A percentile compares a stretch with the other conserved stretches of the same genome.
Evolutionary conservation across 2,888 invertebrate genomes (phyloP).

Genomic region (Rotaria macrura): DNA sequence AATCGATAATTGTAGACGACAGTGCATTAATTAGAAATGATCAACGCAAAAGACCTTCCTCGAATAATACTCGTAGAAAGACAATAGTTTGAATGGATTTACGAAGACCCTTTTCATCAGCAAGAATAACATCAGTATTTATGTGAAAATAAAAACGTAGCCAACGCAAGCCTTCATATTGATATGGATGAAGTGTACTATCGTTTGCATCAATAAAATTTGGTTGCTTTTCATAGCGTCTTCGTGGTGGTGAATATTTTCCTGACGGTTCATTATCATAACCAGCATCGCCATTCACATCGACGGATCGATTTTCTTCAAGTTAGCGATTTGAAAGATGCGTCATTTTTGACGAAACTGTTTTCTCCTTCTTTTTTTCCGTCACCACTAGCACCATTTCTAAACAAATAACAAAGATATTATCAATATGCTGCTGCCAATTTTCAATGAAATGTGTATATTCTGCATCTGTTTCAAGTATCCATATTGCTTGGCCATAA

Average conservation of each 20-base stretch:
- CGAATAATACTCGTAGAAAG: slow-evolving; percentile 92
- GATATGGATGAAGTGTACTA: slow-evolving; percentile 90
- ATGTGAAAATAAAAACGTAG: slow-evolving; percentile 89
- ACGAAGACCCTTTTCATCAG: slow-evolving; percentile 97
- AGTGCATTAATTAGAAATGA: slow-evolving; percentile 94
- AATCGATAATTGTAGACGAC: slow-evolving; percentile 94
- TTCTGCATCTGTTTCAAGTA: slow-evolving; percentile 66
- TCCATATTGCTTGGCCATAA: slow-evolving; percentile 96
- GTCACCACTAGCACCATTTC: slow-evolving; percentile 37
- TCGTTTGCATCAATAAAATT: slow-evolving; percentile 77
- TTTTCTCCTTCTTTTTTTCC: slow-evolving; percentile 37
- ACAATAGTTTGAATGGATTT: slow-evolving; percentile 98
- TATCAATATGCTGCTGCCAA: slow-evolving; percentile 58
- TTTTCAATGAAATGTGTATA: slow-evolving; percentile 31
- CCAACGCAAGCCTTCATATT: slow-evolving; percentile 95
- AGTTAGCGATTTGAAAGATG: slow-evolving; percentile 55
- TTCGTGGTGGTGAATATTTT: slow-evolving; percentile 58
- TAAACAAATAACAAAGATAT: slow-evolving; percentile 43
- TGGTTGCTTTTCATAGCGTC: slow-evolving; percentile 87
- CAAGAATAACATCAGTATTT: slow-evolving; percentile 90
- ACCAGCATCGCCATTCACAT: slow-evolving; percentile 58
- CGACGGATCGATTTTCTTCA: slow-evolving; percentile 55
- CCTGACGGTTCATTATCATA: slow-evolving; percentile 55
- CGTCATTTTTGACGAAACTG: slow-evolving; percentile 55
- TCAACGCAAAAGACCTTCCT: slow-evolving; percentile 63